Evolutionary conservation across 2,888 invertebrate species (phyloP).

Genomic region (Drosophila kuntzei): DNA sequence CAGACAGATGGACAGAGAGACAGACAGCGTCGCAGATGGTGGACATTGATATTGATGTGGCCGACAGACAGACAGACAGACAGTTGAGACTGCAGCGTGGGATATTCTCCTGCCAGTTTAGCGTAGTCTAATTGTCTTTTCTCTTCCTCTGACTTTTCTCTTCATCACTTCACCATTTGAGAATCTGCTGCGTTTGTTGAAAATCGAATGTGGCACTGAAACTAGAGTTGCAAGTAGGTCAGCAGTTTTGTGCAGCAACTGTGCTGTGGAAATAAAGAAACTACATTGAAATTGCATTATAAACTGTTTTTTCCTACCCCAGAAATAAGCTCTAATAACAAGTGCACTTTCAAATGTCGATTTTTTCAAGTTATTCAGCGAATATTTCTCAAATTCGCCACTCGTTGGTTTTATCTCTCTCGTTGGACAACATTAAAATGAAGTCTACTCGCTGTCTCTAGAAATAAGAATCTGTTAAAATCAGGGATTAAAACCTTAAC

Average conservation of each 20-base stretch:
- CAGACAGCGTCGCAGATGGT: slow-evolving; percentile 34
- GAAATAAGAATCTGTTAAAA: not conserved
- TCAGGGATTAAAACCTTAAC: too few relatives aligned
- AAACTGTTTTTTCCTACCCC: not conserved
- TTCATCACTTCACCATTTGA: slow-evolving; percentile 1
- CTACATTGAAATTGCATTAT: not conserved
- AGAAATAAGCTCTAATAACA: not conserved
- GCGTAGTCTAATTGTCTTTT: slow-evolving; percentile 43
- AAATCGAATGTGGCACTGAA: slow-evolving; percentile 34
- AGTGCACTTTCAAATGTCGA: not conserved
- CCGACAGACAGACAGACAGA: slow-evolving; percentile 4
- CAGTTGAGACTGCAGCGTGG: slow-evolving; percentile 39
- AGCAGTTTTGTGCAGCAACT: slow-evolving; percentile 30
- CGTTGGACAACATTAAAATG: slow-evolving; percentile 30
- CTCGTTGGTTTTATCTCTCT: slow-evolving; percentile 30
- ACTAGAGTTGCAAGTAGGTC: slow-evolving; percentile 41
- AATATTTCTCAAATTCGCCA: not conserved
- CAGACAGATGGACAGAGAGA: slow-evolving; percentile 5
- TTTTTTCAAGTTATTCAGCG: not conserved
- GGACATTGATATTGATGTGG: slow-evolving; percentile 57
- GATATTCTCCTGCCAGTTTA: slow-evolving; percentile 44
- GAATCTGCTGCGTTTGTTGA: slow-evolving; percentile 24
- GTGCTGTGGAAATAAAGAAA: not conserved
- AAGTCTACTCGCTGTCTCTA: slow-evolving; percentile 7
- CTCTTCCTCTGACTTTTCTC: not conserved